Base-by-base conservation (phyloP, 2,888 invertebrate species). In the Cacoxenus indagator region DNA sequence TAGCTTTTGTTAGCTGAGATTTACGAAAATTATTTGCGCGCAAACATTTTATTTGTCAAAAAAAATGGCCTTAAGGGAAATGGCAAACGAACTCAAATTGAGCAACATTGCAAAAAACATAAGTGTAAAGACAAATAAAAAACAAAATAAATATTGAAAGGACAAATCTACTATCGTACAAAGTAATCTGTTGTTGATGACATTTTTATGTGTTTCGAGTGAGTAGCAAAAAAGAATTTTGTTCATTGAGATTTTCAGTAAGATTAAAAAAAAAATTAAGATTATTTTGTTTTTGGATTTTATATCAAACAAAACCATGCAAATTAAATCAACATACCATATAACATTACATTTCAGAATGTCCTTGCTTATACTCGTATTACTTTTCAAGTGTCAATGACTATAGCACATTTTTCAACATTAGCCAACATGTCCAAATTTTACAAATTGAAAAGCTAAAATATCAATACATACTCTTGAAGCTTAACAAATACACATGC, bases 361-460 rank as follows among this genome's bases (percentile, higher is more conserved):
- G n/a, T n/a, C n/a, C n/a, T n/a, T 14, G 27, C 24, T 17, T 57
- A 1, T n/a, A 57, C 29, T 26, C 26, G 57, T 29, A 29, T 29
- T 29, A 14, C 57, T n/a, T 29, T 26, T 29, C 57, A 29, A 24
- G 57, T 29, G 57, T 29, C 57, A 57, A 29, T 57, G 27, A 17
- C 17, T 17, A 22, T 51, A 51, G 51, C 51, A 22, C n/a, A n/a
- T n/a, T n/a, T n/a, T n/a, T n/a, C n/a, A n/a, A 51, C 3, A 22
- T 51, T 51, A 17, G 37, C 29, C 26, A n/a, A 59, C 19, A 31
- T 22, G 51, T 22, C 17, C 51, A 51, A 51, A 51, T 59, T 59
- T 29, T 59, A 62, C 45, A 62, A 62, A 62, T 62, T 62, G 61
- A 62, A 62, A 62, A 62, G 61, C 61, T 43, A 62, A 62, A 62